Evolutionary conservation across 2,113 vertebrate genomes (phyloP).

Genomic region (Apodemus speciosus): DNA sequence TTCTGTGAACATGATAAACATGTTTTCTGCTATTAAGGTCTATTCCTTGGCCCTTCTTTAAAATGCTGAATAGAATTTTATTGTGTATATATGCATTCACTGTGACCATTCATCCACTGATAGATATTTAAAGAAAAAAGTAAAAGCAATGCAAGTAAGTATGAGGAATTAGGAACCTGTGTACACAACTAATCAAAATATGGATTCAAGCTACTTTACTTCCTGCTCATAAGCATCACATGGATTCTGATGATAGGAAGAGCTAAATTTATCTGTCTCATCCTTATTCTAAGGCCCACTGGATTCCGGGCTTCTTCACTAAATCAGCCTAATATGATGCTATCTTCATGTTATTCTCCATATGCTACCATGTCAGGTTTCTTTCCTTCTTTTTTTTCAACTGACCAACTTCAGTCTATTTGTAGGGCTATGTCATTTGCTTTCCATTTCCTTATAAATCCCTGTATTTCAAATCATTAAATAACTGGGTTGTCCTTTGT

Average conservation of each 20-base stretch:
- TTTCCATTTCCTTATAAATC: not conserved
- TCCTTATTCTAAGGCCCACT: not conserved
- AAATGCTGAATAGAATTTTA: no score
- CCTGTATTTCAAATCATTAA: not conserved
- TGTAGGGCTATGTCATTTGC: not conserved
- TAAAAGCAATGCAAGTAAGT: not conserved
- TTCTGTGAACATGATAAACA: not conserved
- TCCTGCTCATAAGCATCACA: not conserved
- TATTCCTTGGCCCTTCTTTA: not conserved
- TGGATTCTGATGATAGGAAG: not conserved
- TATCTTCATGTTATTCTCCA: not conserved
- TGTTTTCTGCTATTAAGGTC: not conserved
- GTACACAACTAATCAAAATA: not conserved
- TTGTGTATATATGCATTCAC: not conserved
- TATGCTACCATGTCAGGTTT: not conserved
- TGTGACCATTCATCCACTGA: not conserved
- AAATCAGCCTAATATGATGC: not conserved
- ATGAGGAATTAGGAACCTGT: not conserved
- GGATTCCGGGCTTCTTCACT: not conserved
- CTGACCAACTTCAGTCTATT: not conserved
- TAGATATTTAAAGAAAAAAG: not conserved
- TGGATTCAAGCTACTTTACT: not conserved
- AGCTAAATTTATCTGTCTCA: not conserved
- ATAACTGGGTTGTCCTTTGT: not conserved
- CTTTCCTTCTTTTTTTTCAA: not conserved